A percentile compares a stretch with the other conserved stretches of the same genome.
Evolutionary conservation across 1,140 invertebrate species (phyloP).

Genomic region (Neuroterus valhalla): DNA sequence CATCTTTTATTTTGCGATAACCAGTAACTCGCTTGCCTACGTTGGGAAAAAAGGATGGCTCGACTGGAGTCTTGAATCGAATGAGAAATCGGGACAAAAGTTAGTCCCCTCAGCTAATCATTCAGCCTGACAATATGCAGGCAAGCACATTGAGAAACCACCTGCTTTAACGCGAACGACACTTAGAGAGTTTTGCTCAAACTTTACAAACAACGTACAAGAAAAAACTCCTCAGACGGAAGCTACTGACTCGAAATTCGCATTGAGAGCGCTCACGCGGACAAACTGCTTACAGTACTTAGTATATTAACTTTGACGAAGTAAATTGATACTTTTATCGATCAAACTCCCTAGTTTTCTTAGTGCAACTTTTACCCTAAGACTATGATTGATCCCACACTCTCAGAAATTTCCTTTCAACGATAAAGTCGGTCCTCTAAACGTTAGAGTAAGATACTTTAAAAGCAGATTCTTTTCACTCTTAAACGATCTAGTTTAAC

Average conservation of each 20-base stretch:
- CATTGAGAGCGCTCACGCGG: slow-evolving; percentile 17
- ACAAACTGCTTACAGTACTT: slow-evolving; percentile 12
- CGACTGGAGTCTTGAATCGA: background rate
- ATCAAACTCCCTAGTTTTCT: slow-evolving; percentile 17
- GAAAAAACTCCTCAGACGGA: slow-evolving; percentile 13
- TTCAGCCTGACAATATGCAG: slow-evolving; percentile 27
- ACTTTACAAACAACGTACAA: slow-evolving; percentile 5
- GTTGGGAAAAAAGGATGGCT: slow-evolving; percentile 3
- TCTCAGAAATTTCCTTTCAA: too few relatives aligned
- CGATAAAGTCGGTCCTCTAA: too few relatives aligned
- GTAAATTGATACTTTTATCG: slow-evolving; percentile 11
- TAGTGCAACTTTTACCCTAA: slow-evolving; percentile 12
- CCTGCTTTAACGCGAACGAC: background rate
- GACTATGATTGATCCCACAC: slow-evolving; percentile 14
- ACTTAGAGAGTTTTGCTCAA: slow-evolving; percentile 14
- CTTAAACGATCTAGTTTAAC: too few relatives aligned
- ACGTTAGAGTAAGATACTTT: too few relatives aligned
- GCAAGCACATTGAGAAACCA: slow-evolving; percentile 12
- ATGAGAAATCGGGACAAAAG: background rate
- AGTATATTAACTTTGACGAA: slow-evolving; percentile 3
- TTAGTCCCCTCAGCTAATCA: slow-evolving; percentile 1
- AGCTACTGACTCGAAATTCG: slow-evolving; percentile 5
- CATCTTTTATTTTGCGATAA: slow-evolving; percentile 2
- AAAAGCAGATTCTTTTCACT: too few relatives aligned
- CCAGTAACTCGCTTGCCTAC: background rate